Conservation (phyloP, 2,888 invertebrate species). For the Muschampia plurimacula region DNA sequence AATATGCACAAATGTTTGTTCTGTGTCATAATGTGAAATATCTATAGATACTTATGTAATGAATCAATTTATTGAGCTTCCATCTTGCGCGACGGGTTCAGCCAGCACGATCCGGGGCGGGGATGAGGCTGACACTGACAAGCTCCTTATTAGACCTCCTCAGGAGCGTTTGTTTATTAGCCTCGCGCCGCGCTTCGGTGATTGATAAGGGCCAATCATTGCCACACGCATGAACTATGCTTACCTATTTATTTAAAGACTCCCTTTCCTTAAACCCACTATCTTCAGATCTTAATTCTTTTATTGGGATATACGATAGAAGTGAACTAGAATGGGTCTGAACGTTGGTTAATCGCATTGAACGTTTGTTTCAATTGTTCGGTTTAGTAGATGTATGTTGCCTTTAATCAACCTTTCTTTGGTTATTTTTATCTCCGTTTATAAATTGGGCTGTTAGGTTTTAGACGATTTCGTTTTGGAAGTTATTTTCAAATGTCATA, state of each 20-base stretch:
- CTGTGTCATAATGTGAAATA: too few relatives aligned
- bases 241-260: neutral
- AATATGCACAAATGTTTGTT: too few relatives aligned
- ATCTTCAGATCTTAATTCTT: neutral
- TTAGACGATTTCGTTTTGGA: neutral
- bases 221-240: neutral
- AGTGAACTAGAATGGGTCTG: neutral
- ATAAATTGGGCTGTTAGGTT: neutral
- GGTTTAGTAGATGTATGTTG: neutral
- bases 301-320: neutral
- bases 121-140: neutral
- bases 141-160: neutral
- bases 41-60: too few relatives aligned
- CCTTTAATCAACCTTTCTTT: neutral
- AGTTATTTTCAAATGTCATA: neutral
- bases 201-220: conserved; percentile 2
- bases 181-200: neutral
- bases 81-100: too few relatives aligned
- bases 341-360: neutral
- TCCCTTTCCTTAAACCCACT: neutral
- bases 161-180: neutral
- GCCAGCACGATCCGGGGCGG: too few relatives aligned
- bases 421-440: neutral
- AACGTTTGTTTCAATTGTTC: conserved; percentile 1
- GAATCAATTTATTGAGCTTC: too few relatives aligned